Base-by-base conservation (phyloP, 2,888 invertebrate species). In the Tachina fera region DNA sequence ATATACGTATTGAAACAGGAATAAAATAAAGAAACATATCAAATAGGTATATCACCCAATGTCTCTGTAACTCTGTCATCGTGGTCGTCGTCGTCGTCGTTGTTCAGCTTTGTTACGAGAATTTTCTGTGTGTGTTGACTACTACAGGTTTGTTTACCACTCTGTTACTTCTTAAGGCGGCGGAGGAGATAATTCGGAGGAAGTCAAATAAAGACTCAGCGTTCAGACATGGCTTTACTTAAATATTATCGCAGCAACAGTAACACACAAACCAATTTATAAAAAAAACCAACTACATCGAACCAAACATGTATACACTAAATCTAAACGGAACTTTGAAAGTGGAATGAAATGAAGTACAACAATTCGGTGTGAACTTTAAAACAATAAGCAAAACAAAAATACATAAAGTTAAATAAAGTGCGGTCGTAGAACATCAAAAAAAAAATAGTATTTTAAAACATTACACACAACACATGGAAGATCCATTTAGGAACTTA, bases 281-380 rank as follows among this genome's bases (percentile, higher is more conserved):
- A 47, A 31, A 74, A 31, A 31, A 31, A 31, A 76, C 76, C 63
- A 47, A 76, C 58, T 65, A 63, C 72, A 79, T 65, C 79, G 63
- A 79, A 79, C 47, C 56, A 51, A 63, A 71, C 70, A 82, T 71
- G 11, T 51, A 63, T 22, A 53, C 70, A 51, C n/a, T 45, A 14
- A 53, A 75, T 65, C 76, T 63, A 16, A 71, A 80, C 84, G 74
- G 80, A 84, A 76, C 78, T 78, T 58, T 75, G 49, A 74, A 58
- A 75, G 65, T 86, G 87, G 80, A 77, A 78, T 78, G 81, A 85
- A 85, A 70, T 82, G 77, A 85, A 82, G 78, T 77, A 79, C 82
- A 83, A 86, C 83, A 86, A 80, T 85, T 86, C 79, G 83, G 85
- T 87, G 87, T 87, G 86, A 87, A 87, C 87, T 86, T 81, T 84